These are phyloP conservation scores for Ochotona princeps DNA, from an alignment of 2,113 vertebrate genomes.

Conservation along the genomic window DNA sequence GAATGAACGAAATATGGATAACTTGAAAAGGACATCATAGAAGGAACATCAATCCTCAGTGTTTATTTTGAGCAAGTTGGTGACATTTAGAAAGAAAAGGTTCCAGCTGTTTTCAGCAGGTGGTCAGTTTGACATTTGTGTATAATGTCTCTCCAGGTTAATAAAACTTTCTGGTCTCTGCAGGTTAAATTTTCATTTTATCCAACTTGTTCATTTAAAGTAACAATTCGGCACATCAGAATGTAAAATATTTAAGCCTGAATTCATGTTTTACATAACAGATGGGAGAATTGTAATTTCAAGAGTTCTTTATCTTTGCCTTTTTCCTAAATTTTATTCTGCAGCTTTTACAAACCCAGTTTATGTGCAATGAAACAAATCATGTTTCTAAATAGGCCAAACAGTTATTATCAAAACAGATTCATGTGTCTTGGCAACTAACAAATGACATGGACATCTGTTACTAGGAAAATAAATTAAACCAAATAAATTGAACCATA, in stretches of 20 bases:
- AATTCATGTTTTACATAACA: not conserved
- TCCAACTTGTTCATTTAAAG: slow-evolving; percentile 62
- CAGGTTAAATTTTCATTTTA: slow-evolving; percentile 52
- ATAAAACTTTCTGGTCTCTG: slow-evolving; percentile 64
- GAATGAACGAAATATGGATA: slow-evolving; percentile 61
- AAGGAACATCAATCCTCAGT: slow-evolving; percentile 20
- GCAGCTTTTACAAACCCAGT: slow-evolving; percentile 67
- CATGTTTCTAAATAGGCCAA: slow-evolving; percentile 65
- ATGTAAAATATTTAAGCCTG: slow-evolving; percentile 54
- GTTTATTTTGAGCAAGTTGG: slow-evolving; percentile 72
- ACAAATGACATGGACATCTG: slow-evolving; percentile 69
- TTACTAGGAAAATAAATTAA: slow-evolving; percentile 67
- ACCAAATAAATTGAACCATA: slow-evolving; percentile 52
- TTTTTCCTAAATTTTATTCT: not conserved
- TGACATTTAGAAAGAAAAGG: slow-evolving; percentile 72
- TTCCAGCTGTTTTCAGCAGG: slow-evolving; percentile 68
- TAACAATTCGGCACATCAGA: slow-evolving; percentile 64
- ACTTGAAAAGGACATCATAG: slow-evolving; percentile 61
- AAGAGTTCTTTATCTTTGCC: not conserved
- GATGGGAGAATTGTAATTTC: slow-evolving; percentile 63
- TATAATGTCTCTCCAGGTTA: slow-evolving; percentile 64
- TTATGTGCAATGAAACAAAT: slow-evolving; percentile 65
- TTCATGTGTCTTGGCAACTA: slow-evolving; percentile 67
- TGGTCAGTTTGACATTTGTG: slow-evolving; percentile 80
- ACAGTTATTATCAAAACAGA: slow-evolving; percentile 73